Evolutionary conservation across 2,113 vertebrate species (phyloP), one percentile per base, ranked within the genome.

Genomic region (Apodemus speciosus): DNA sequence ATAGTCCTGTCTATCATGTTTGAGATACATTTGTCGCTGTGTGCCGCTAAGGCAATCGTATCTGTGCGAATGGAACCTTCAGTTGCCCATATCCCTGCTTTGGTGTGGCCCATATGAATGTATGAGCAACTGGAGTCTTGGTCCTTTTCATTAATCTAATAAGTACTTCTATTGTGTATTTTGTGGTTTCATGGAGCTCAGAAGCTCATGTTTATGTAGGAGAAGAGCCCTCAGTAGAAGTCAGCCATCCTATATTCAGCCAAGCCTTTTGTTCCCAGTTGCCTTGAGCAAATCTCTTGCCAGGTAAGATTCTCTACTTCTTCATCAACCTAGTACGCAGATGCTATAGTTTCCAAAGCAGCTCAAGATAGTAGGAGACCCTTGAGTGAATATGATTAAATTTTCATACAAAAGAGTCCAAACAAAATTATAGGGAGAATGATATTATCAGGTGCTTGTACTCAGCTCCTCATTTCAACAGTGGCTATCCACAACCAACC

Each of bases 191-290:
- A 38, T 73, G 76, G 92, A 49, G 71, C 76, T 96, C 72, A 60
- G 75, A 94, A 60, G 72, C 68, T 95, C 85, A 56, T 96, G 91
- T 93, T 91, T 96, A 95, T 90, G 71, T 68, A 96, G 56, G 10
- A 90, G 91, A 95, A 88, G 60, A 89, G 56, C 40, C 56, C 60
- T 88, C 23, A 0, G 16, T 80, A 49, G 69, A 80, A 93, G 66
- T 88, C 93, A 86, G 77, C 27, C 81, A 53, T 69, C 77, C 60
- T 69, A 85, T 90, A 88, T 95, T 90, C 85, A 93, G 89, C 83
- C 87, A 80, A 86, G 62, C 43, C 93, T 79, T 91, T 87, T 91
- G 71, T 16, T 94, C 64, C 89, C 64, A 56, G 58, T 68, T 87
- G 89, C 93, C 69, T 84, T 93, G 75, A 94, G 77, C 64, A 93